Evolutionary conservation across 1,140 invertebrate species (phyloP).

Genomic region (Holcopasites calliopsidis): DNA sequence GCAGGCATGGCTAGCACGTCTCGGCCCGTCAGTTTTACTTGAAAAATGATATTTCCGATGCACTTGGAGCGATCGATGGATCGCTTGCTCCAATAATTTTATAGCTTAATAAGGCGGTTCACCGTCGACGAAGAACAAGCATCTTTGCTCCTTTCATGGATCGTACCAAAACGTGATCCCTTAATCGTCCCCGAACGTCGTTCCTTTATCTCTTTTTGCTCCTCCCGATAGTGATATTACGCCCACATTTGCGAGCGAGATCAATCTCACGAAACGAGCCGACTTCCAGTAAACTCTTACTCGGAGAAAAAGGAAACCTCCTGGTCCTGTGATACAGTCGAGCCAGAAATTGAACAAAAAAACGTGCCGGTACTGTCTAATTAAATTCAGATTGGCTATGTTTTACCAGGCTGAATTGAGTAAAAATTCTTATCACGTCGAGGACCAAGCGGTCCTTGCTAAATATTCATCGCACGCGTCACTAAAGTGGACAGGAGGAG

Average conservation of each 20-base stretch:
- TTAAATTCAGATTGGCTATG: conserved; percentile 47
- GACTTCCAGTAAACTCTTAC: neutral
- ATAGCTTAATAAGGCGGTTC: neutral
- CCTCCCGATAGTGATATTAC: neutral
- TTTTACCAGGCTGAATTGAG: conserved; percentile 4
- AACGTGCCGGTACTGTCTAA: conserved; percentile 23
- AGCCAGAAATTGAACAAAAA: neutral
- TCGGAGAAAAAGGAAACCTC: neutral
- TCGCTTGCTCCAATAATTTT: neutral
- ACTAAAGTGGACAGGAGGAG: conserved; percentile 33
- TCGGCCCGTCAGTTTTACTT: neutral
- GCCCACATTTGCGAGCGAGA: neutral
- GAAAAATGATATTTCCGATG: too few relatives aligned
- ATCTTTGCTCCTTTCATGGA: neutral
- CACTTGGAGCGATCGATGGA: neutral
- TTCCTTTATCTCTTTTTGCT: neutral
- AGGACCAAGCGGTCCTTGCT: conserved; percentile 50
- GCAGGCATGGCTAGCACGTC: neutral
- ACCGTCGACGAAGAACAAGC: too few relatives aligned
- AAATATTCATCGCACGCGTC: conserved; percentile 68
- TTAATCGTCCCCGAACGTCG: neutral
- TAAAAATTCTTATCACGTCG: conserved; percentile 57
- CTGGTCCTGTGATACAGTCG: neutral
- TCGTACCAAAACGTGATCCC: neutral
- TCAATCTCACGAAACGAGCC: neutral